Conservation (phyloP, 53 echinoderm and acorn worm species). For the Holothuria leucospilota region DNA sequence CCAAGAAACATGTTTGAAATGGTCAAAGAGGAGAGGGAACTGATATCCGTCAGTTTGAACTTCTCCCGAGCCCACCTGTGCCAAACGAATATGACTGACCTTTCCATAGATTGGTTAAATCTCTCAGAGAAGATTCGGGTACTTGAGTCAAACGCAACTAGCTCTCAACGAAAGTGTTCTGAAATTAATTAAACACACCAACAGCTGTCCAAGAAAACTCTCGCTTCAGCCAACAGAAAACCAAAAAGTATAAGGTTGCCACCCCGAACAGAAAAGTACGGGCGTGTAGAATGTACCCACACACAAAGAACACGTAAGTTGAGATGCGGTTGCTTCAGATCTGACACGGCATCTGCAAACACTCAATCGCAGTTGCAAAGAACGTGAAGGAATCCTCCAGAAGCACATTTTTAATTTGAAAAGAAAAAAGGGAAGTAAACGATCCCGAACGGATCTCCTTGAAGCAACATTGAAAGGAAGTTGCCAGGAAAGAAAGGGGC, state of each 20-base stretch:
- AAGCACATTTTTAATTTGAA: background rate
- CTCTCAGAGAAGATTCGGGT: background rate
- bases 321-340: background rate
- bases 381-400: background rate
- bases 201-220: slow-evolving; percentile 4
- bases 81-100: background rate
- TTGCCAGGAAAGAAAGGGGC: background rate
- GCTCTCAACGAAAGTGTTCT: background rate
- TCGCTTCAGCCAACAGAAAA: background rate
- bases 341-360: background rate
- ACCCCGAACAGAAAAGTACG: background rate
- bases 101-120: background rate
- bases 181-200: background rate
- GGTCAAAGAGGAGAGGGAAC: background rate
- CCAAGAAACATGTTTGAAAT: slow-evolving; percentile 14
- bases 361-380: background rate
- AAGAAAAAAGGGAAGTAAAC: background rate
- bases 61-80: too few species aligned
- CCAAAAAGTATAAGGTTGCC: background rate
- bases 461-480: background rate
- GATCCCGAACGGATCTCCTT: background rate
- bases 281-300: background rate
- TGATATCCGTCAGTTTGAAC: background rate
- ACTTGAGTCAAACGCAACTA: background rate
- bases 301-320: slow-evolving; percentile 3